Conservation (phyloP, 2,888 invertebrate species). For the Andrena bicolor region DNA sequence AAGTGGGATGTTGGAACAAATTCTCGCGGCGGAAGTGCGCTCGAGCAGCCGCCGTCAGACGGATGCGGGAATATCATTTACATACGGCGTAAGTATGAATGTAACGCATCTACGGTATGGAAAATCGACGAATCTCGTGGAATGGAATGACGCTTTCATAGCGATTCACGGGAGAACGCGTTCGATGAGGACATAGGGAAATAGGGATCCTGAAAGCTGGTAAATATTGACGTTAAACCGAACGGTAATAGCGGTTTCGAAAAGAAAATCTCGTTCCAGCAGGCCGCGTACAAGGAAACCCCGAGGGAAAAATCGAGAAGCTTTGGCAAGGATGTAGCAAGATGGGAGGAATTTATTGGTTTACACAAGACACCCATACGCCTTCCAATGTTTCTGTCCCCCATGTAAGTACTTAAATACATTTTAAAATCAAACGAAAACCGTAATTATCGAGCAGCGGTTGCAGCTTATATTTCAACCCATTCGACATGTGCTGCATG, state of each 20-base stretch:
- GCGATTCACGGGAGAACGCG: conserved; percentile 32
- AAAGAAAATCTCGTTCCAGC: conserved; percentile 43
- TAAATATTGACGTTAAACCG: conserved; percentile 59
- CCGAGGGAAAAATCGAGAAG: conserved; percentile 29
- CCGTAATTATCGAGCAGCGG: background rate
- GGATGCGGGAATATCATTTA: conserved; percentile 51
- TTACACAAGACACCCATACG: conserved; percentile 9
- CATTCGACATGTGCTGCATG: too few species aligned
- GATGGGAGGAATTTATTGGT: conserved; percentile 22
- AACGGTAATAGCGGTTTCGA: conserved; percentile 44
- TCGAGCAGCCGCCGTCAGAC: conserved; percentile 28
- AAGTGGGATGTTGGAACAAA: conserved; percentile 37
- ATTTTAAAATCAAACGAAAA: too few species aligned
- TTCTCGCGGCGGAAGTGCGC: conserved; percentile 18
- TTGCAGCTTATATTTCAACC: background rate
- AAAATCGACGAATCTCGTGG: conserved; percentile 17
- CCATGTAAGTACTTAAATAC: too few species aligned
- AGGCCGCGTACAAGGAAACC: background rate
- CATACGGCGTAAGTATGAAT: conserved; percentile 40
- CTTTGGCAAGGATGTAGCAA: background rate
- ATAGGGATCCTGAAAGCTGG: conserved; percentile 41
- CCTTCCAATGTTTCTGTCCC: background rate
- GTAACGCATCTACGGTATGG: conserved; percentile 12
- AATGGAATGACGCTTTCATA: conserved; percentile 35
- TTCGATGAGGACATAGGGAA: conserved; percentile 31